Evolutionary conservation across 2,113 vertebrate species (phyloP), one percentile per base, ranked within the genome.

Genomic region (Dicaeum eximium): DNA sequence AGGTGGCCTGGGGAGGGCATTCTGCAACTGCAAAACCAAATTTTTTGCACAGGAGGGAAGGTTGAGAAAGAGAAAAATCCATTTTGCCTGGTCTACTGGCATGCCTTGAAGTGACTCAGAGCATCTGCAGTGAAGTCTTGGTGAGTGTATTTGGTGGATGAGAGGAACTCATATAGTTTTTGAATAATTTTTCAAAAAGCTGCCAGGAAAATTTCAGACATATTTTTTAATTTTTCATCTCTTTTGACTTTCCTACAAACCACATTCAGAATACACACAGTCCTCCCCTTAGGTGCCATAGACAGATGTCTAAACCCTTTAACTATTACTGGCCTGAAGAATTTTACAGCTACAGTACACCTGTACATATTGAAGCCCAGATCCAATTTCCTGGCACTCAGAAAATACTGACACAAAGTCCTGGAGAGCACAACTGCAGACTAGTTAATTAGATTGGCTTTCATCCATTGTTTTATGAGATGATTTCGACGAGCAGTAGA

Each of bases 311-410:
- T 67, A 57, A 88, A 40, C 22, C 28, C 8, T 60, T 19, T 61
- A 44, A 79, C 24, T 65, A n/a, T 11, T 20, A 66, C 15, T 15
- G 6, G 3, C 51, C 19, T 64, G 30, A 33, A 24, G 20, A 62
- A 40, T 3, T 44, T 90, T 70, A 61, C 27, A 42, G 23, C 16
- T 53, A 23, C 11, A 37, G 7, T 58, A 71, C 23, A 42, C 37
- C 44, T 71, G 30, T 10, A 27, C 23, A 30, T 38, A 15, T 28
- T 0, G 0, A 82, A 82, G 30, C 15, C 11, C 65, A 60, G 11
- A 80, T 48, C 31, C 28, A 22, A n/a, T 31, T 75, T 89, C 45
- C 45, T 48, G 67, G 38, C 19, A 48, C 15, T 66, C 30, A 58
- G 2, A 3, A 64, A 56, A 17, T 16, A 60, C 30, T 54, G 35